Evolutionary conservation across 2,113 vertebrate genomes (phyloP), one percentile per base, ranked within the genome.

Genomic region (Hylia prasina): DNA sequence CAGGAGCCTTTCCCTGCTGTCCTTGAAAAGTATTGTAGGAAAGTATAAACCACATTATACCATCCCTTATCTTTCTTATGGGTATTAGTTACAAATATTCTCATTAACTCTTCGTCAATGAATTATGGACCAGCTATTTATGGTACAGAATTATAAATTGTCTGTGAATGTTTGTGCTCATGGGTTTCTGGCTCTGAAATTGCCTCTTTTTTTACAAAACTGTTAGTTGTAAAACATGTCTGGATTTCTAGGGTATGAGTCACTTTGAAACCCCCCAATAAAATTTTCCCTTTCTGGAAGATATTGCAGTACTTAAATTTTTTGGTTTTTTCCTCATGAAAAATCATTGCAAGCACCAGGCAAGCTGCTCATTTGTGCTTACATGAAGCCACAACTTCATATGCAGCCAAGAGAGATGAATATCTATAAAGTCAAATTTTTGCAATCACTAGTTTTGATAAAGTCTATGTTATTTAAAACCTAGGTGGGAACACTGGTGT

Each of bases 1-100:
- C 97, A 98, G 95, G 87, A 94, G 90, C 81, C 93, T 97, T 97
- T 97, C 91, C 75, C 81, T 95, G 90, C 84, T 97, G 98, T 90
- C 97, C 97, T 97, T 98, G 97, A 97, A 95, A 98, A 94, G 88
- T 91, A 69, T 90, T 89, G 69, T 91, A 90, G 92, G 95, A 90
- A 96, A 94, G 87, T 85, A 94, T 96, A 97, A 98, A 93, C 95
- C 51, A 68, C 93, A 97, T 97, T 97, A 95, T 94, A 91, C 90
- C 66, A 90, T 92, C 73, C 79, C 96, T 98, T 98, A 97, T 98
- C 97, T 98, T 98, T 97, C 97, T 98, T 98, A 90, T 95, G 97
- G 96, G 96, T 97, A 96, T 97, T 97, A 97, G 92, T 94, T 96
- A 96, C 96, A 98, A 96, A 97, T 97, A 97, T 92, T 98, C 98